Evolutionary conservation across 2,888 invertebrate species (phyloP), one percentile per base, ranked within the genome.

Genomic region (Rhingia campestris): DNA sequence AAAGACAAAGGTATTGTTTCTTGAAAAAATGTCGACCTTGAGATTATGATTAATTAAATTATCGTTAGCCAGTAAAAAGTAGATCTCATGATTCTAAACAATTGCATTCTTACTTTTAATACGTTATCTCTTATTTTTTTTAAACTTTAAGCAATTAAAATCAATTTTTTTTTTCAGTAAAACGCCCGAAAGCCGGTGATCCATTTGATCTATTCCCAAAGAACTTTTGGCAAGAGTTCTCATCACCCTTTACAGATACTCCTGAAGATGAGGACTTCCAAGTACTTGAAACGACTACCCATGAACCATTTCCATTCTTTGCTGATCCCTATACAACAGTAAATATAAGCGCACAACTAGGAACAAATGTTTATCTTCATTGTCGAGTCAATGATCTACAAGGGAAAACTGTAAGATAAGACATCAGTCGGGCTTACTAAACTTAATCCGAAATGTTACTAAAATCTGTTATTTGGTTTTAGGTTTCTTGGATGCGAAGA

Each of bases 291-390:
- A 91, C 91, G 14, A 94, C 93, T 4, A 94, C 94, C n/a, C 93
- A 94, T 9, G 95, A 95, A 87, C 95, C 95, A 0, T 92, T 94
- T 86, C 95, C 95, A 0, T 95, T 94, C 91, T 96, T 96, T 90
- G 95, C 95, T 88, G 95, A 95, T 88, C 92, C 92, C 0, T 92
- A 92, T 86, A 92, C 93, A 12, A 93, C 93, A 4, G 92, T 94
- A 1, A 95, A 94, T 88, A 93, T 95, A 87, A 95, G 95, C 9
- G 93, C 94, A 0, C 95, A 95, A 88, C 89, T 95, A 7, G 94
- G 94, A 4, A 93, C 93, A 69, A 92, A 93, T 37, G 94, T 95
- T 4, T 92, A 94, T 86, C 90, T 95, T 63, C 94, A 95, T 87
- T 95, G 95, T 88, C 92, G 93, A 81, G 94, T 95, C 33, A 94